These are phyloP conservation scores for Morus bassanus DNA, from an alignment of 2,797 vertebrate species.

Conservation along the genomic window DNA sequence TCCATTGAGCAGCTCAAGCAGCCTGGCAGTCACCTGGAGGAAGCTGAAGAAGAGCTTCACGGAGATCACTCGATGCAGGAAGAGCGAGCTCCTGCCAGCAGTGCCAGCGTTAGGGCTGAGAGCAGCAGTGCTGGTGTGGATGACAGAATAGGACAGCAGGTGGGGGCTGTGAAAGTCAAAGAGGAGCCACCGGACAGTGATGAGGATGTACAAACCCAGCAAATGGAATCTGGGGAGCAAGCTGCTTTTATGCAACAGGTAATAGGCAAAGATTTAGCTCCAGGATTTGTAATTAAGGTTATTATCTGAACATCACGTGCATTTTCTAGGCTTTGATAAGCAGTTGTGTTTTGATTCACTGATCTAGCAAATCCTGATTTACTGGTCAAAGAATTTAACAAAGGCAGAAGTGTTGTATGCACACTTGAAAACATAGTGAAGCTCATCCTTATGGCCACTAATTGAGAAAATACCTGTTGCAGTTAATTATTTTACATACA, in stretches of 20 bases:
- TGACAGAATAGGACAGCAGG: slow-evolving; percentile 78
- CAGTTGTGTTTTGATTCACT: slow-evolving; percentile 49
- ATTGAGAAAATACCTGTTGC: slow-evolving; percentile 61
- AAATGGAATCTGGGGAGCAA: slow-evolving; percentile 87
- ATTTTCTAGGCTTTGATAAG: slow-evolving; percentile 54
- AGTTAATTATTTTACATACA: slow-evolving; percentile 43
- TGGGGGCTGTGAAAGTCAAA: slow-evolving; percentile 92
- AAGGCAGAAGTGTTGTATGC: slow-evolving; percentile 38
- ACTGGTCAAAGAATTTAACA: slow-evolving; percentile 54
- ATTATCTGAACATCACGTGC: slow-evolving; percentile 84
- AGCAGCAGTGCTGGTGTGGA: slow-evolving; percentile 80
- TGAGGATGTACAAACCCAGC: slow-evolving; percentile 87
- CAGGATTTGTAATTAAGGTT: slow-evolving; percentile 94
- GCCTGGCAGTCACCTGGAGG: slow-evolving; percentile 90
- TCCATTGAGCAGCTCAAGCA: slow-evolving; percentile 97
- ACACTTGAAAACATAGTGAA: slow-evolving; percentile 64
- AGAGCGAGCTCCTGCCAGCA: slow-evolving; percentile 83
- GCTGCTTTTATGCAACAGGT: slow-evolving; percentile 95
- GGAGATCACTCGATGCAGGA: slow-evolving; percentile 86
- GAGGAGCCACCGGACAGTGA: slow-evolving; percentile 93
- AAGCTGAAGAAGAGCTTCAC: slow-evolving; percentile 91
- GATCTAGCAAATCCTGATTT: slow-evolving; percentile 57
- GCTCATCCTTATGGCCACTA: slow-evolving; percentile 63
- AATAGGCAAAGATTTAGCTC: slow-evolving; percentile 87
- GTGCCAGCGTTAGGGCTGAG: slow-evolving; percentile 82